Conservation (phyloP, 2,888 invertebrate genomes). For the Pycnomerus fuliginosus region DNA sequence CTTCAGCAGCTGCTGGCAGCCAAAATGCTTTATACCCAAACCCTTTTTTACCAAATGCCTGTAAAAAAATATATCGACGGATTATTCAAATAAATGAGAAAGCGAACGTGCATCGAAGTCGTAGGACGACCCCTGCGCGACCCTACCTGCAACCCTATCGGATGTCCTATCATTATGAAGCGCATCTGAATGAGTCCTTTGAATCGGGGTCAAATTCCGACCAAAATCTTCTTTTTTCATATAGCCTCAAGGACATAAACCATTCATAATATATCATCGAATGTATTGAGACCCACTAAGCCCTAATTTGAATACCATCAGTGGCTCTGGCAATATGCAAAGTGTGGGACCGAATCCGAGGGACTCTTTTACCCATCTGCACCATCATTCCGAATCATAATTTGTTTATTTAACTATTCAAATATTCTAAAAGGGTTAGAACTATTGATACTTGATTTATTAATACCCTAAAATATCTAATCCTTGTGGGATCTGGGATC, state of each 20-base stretch:
- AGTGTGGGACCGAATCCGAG: constrained; percentile 29
- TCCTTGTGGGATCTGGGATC: constrained; percentile 38
- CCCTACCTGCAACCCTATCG: constrained; percentile 30
- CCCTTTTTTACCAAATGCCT: too few relatives aligned
- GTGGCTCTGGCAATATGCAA: constrained; percentile 21
- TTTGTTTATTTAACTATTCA: constrained; percentile 32
- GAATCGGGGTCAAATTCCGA: constrained; percentile 36
- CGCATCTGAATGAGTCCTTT: constrained; percentile 32
- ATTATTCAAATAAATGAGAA: too few relatives aligned
- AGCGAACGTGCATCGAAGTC: too few relatives aligned
- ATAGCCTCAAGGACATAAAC: constrained; percentile 36
- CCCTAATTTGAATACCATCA: constrained; percentile 33
- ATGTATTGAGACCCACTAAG: constrained; percentile 32
- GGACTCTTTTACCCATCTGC: constrained; percentile 25
- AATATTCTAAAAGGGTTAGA: constrained; percentile 18
- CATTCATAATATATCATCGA: constrained; percentile 37
- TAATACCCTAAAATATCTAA: constrained; percentile 38
- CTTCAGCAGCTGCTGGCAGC: too few relatives aligned
- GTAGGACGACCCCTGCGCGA: too few relatives aligned
- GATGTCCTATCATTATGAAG: constrained; percentile 34
- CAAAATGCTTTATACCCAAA: too few relatives aligned
- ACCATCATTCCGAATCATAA: constrained; percentile 31
- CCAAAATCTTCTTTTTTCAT: constrained; percentile 38
- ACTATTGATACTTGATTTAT: constrained; percentile 40
- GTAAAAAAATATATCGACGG: too few relatives aligned